Base-by-base conservation (phyloP, 2,113 vertebrate genomes). In the Anser brachyrhynchus region DNA sequence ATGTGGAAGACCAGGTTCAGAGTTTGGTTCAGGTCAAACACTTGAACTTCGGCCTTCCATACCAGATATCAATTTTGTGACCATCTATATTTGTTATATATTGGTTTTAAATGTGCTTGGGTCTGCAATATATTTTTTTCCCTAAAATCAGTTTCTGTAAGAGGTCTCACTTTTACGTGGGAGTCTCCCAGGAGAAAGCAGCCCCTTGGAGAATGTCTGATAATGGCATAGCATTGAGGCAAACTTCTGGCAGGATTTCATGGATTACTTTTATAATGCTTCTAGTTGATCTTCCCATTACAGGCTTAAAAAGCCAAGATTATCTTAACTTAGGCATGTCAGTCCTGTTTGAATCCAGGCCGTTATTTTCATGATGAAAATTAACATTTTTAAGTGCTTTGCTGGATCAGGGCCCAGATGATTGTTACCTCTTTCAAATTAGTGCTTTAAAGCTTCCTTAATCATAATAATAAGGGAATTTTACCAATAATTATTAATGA, bases 401-500 rank as follows among this genome's bases (percentile, higher is more conserved):
- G 15, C 77, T 96, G 89, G 91, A 82, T 69, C 70, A 29, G 23
- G 23, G 77, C 74, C 89, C 66, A 73, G 43, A 75, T 92, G 86
- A 89, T 67, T 89, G 70, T 93, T 93, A 61, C 12, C 5, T 87
- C 39, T 93, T 95, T 90, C 57, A 91, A 79, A 95, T 93, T 35
- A 90, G n/a, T 49, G 9, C 79, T 92, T 71, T 84, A 82, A 96
- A 95, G 70, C 77, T 86, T 95, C 51, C 64, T 90, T 91, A 75
- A 87, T 90, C 58, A 74, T 87, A 72, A 16, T 85, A 83, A 91
- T 83, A 77, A 74, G 41, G 71, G 90, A 93, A 91, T 95, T 93
- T 90, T 71, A 80, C 31, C 37, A 80, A 83, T 92, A 95, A 93
- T 93, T 95, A 95, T 91, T 93, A 96, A 91, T 93, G 28, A 91